A percentile compares a stretch with the other conserved stretches of the same genome.
Evolutionary conservation across 2,888 invertebrate species (phyloP).

Genomic region (Scotopteryx bipunctaria): DNA sequence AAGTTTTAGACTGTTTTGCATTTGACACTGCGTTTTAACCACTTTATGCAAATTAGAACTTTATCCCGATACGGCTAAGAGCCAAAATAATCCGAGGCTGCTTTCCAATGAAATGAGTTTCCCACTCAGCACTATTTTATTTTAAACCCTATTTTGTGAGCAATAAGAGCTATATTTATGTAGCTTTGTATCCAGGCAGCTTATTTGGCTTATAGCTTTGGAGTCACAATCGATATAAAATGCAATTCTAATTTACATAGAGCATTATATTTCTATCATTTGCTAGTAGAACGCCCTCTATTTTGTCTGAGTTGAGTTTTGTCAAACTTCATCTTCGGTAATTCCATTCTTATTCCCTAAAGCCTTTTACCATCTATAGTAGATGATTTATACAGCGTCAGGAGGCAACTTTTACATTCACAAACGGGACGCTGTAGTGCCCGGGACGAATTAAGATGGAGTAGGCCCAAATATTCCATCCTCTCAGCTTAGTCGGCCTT

Average conservation of each 20-base stretch:
- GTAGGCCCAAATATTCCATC: no score
- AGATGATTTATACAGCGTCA: no score
- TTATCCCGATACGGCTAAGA: constrained; percentile 5
- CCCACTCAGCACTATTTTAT: constrained; percentile 1
- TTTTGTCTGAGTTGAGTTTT: no score
- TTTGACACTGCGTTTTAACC: constrained; percentile 6
- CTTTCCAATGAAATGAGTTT: constrained; percentile 9
- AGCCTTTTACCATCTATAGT: no score
- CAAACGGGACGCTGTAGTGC: no score
- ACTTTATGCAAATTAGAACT: constrained; percentile 14
- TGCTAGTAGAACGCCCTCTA: no score
- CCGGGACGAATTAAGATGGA: no score
- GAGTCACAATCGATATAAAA: constrained; percentile 5
- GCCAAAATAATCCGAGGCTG: constrained; percentile 4
- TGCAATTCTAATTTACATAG: constrained; percentile 1
- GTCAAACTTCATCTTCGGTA: no score
- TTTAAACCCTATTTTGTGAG: constrained; percentile 1
- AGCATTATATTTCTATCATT: constrained; percentile 9
- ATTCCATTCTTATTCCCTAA: no score
- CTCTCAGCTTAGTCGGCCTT: no score
- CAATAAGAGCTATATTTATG: background rate
- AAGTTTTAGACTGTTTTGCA: background rate
- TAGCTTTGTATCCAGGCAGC: background rate
- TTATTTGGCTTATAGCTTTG: background rate
- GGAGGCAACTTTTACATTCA: no score